phyloP scores from a whole-genome alignment of 1,140 invertebrate species.

The Brachionus calyciflorus region DNA sequence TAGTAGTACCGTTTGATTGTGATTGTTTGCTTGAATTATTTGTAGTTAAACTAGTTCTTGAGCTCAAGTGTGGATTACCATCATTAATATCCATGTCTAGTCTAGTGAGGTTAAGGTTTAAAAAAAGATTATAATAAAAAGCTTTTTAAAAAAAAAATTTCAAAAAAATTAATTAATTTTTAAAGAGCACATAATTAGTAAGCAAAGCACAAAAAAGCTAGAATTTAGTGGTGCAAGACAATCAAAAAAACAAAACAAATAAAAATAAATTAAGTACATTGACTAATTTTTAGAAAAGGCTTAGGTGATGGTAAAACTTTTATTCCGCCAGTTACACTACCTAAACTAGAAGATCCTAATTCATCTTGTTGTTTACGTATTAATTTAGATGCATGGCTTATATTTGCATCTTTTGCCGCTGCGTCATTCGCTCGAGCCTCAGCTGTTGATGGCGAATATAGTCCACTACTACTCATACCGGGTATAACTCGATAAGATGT shows the following conservation, averaged over 20 bases:
- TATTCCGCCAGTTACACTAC: constrained; percentile 41
- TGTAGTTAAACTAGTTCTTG: constrained; percentile 4
- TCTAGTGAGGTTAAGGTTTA: not conserved
- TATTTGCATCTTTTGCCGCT: constrained; percentile 34
- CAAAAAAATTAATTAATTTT: not conserved
- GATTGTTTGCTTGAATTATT: constrained; percentile 9
- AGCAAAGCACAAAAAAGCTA: constrained; percentile 29
- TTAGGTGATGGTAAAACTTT: constrained; percentile 38
- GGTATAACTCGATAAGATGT: constrained; percentile 6
- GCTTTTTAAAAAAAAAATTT: not conserved
- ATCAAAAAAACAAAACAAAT: constrained; percentile 11
- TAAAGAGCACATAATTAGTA: constrained; percentile 3
- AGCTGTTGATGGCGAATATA: constrained; percentile 21
- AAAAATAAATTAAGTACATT: constrained; percentile 29
- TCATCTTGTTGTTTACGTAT: constrained; percentile 16
- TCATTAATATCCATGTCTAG: constrained; percentile 25
- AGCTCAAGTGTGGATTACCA: constrained; percentile 37
- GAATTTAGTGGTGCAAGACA: not conserved
- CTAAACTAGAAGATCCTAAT: constrained; percentile 34
- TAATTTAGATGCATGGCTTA: constrained; percentile 5
- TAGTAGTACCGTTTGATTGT: not conserved
- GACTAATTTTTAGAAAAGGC: not conserved
- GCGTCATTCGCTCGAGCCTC: constrained; percentile 1
- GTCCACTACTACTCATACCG: not conserved
- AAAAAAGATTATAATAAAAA: no score